Base-by-base conservation (phyloP, 2,888 invertebrate species). In the Zelleria hepariella region DNA sequence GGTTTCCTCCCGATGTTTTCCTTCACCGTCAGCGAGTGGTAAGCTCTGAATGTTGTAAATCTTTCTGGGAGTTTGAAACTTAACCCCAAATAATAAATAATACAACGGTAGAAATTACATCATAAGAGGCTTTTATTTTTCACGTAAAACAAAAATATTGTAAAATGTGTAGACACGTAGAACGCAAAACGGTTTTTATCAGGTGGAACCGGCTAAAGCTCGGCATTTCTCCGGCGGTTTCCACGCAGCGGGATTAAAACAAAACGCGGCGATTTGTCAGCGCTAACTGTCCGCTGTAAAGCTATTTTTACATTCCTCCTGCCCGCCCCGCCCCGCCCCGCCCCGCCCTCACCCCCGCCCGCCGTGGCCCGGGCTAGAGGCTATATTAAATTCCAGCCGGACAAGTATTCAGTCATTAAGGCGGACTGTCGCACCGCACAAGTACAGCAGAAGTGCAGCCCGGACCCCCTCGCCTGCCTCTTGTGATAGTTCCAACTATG, bases 371-470 rank as follows among this genome's bases (percentile, higher is more conserved):
- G 15, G 32, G 32, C 32, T 42, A 15, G 32, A 42, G 32, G 64
- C 67, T 68, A 66, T 74, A 75, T 75, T 73, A 75, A 70, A 75
- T 75, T 75, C 74, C 72, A 64, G 58, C 65, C 64, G 69, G 71
- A 69, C 73, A 72, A 72, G 73, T 70, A 72, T 74, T 73, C 68
- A 63, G 69, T 74, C 72, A 73, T 74, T 73, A 75, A 66, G 66
- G 62, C 62, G 60, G 53, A 42, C 32, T n/a, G n/a, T 42, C 32
- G 32, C 5, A 15, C 32, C 15, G 32, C 15, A 2, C 15, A 10
- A 2, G 32, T 15, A 42, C 10, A 42, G 32, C 6, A 42, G 15
- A 42, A 42, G 32, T 42, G 32, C 15, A 42, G 5, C 32, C 15
- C 10, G 15, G 32, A 10, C 15, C 15, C 32, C 10, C n/a, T n/a